Evolutionary conservation across 2,113 vertebrate genomes (phyloP).

Genomic region (Chaenocephalus aceratus): DNA sequence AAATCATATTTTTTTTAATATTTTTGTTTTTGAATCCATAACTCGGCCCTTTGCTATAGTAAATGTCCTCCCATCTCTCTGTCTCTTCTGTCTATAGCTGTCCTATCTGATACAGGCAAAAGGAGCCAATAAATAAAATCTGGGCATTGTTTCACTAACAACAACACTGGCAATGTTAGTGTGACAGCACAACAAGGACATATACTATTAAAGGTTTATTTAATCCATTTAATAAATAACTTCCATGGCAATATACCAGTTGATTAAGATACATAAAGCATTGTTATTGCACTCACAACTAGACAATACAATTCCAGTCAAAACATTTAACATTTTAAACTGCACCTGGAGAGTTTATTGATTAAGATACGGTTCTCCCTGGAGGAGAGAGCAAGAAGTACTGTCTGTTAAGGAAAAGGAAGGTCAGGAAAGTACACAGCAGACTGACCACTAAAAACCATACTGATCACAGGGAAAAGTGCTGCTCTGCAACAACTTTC

Average conservation of each 20-base stretch:
- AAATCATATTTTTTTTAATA: no score
- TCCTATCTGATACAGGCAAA: no score
- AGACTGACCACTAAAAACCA: conserved; percentile 49
- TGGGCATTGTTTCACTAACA: background rate
- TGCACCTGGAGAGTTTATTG: background rate
- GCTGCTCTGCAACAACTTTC: conserved; percentile 56
- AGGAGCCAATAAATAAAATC: background rate
- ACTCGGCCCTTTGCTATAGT: no score
- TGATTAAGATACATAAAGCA: background rate
- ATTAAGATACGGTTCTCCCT: conserved; percentile 12
- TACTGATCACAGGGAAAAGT: conserved; percentile 58
- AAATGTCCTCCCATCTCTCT: no score
- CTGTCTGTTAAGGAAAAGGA: conserved; percentile 31
- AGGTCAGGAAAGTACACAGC: conserved; percentile 48
- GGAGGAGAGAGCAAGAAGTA: conserved; percentile 19
- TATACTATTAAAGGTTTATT: background rate
- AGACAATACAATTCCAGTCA: no score
- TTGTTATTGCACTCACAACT: no score
- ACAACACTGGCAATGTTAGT: background rate
- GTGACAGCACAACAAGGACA: background rate
- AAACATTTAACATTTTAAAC: conserved; percentile 6
- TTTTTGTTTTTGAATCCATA: background rate
- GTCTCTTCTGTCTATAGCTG: no score
- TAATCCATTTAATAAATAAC: background rate
- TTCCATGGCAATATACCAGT: background rate